Conservation (phyloP, 23 tunicate species). For the Phallusia fumigata region DNA sequence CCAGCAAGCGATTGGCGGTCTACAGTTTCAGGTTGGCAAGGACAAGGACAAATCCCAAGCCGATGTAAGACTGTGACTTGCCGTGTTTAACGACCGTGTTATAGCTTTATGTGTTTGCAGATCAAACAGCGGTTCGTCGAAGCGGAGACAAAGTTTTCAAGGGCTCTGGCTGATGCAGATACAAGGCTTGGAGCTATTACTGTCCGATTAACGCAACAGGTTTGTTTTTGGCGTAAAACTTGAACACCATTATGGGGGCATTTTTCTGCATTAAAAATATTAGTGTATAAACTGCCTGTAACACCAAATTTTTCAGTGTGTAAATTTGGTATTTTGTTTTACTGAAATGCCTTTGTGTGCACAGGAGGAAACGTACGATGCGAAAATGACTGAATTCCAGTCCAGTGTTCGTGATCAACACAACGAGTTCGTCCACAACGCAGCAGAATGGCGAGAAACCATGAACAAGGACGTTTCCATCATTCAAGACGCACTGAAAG, state of each 20-base stretch:
- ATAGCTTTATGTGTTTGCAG: conserved; percentile 20
- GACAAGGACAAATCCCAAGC: conserved; percentile 48
- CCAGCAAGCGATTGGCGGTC: conserved; percentile 78
- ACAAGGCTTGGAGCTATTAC: conserved; percentile 60
- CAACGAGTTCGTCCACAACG: conserved; percentile 45
- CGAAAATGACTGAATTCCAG: conserved; percentile 49
- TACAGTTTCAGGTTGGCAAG: conserved; percentile 50
- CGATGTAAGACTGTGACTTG: conserved; percentile 30
- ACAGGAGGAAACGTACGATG: conserved; percentile 64
- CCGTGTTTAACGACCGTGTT: neutral
- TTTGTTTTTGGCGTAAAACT: neutral
- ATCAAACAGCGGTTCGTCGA: conserved; percentile 40
- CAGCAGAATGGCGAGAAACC: conserved; percentile 61
- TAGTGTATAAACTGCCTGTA: too few species aligned
- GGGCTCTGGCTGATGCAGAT: conserved; percentile 63
- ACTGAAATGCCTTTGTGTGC: neutral
- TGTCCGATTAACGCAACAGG: conserved; percentile 77
- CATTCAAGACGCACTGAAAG: conserved; percentile 57
- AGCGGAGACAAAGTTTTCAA: conserved; percentile 37
- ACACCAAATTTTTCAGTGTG: too few species aligned
- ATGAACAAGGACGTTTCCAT: conserved; percentile 49
- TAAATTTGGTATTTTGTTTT: too few species aligned
- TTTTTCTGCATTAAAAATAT: too few species aligned
- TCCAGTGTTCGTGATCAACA: conserved; percentile 42
- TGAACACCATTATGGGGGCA: too few species aligned